Base-by-base conservation (phyloP, 2,113 vertebrate species). In the human (Homo sapiens) region DNA sequence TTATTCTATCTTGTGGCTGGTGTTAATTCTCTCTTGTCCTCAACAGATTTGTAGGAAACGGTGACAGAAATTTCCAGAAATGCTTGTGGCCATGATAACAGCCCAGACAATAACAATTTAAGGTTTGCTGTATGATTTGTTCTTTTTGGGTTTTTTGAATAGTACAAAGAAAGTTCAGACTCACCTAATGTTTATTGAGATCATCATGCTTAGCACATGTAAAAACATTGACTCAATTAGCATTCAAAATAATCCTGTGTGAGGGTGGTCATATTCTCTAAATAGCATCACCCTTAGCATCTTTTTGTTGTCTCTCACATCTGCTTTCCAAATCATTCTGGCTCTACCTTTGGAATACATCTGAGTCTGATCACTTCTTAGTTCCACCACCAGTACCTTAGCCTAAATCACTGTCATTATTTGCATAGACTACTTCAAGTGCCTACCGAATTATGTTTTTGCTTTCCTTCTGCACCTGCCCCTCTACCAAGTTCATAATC, bases 11-110 rank as follows among this genome's bases (percentile, higher is more conserved):
- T 32, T 64, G 27, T 10, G 17, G 32, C 13, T 40, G 12, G 0
- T 20, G 5, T 72, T 91, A 45, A 45, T 85, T 8, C 13, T 88
- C 6, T 89, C 22, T 72, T 78, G 43, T 7, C 20, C 52, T 78
- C 4, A 32, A 38, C 61, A 64, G 73, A 68, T 85, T 89, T 57
- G 7, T 64, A 93, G 50, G 8, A 18, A 9, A 81, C 12, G 81
- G 57, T 45, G 12, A 92, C 32, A 52, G 32, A 88, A 79, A 81
- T 72, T 90, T 96, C 52, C 50, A 89, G 52, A 89, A 87, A 94
- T 83, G n/a, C 45, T 79, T 81, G 22, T 38, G 89, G 27, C 8
- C 27, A 40, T 81, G 25, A 38, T n/a, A 86, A 52, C 8, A 85
- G n/a, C 68, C 35, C 57, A 68, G 35, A 7, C 17, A 91, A 48